Evolutionary conservation across 2,113 vertebrate genomes (phyloP), one percentile per base, ranked within the genome.

Genomic region (Chionis minor): DNA sequence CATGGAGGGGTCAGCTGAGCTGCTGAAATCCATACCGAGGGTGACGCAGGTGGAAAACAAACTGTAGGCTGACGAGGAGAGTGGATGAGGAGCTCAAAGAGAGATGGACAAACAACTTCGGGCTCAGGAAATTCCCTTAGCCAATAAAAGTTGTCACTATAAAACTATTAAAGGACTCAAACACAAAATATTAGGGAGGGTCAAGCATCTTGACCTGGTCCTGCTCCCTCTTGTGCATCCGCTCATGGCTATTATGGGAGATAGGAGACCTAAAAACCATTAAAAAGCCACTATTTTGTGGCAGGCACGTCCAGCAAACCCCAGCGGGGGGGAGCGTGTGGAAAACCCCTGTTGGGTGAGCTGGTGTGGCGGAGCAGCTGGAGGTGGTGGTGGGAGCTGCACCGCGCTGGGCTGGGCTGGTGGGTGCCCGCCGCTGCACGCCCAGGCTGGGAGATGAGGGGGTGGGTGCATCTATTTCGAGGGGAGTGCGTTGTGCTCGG

Each of bases 371-470:
- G 24, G 32, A 59, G 52, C 26, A 56, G 30, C 74, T 38, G 74
- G 66, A 33, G 35, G 66, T 0, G 2, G 73, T 1, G 8, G 74
- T 40, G 81, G 59, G 74, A 61, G 59, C 59, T 59, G 51, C 24
- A 10, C 7, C 0, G 24, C 63, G 40, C 63, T 44, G 67, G 8
- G 59, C 79, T 4, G 5, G 3, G 58, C 58, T 32, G 49, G 69
- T 32, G 70, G 69, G 62, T 1, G 4, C 77, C 62, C 10, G 1
- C 17, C 2, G 8, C 33, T 1, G 2, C 8, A 1, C 6, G 0
- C 42, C 66, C 2, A 2, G 66, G 30, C 45, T 69, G 73, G 66
- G 54, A 10, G 44, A 54, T 12, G 35, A 83, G 54, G 67, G 44
- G 55, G 40, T 52, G 75, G 81, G 75, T 28, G 59, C 58, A 16